Percentiles rank a stretch among this genome's conserved stretches.
Conservation (phyloP, 2,888 invertebrate genomes). For the Oscheius sp. region DNA sequence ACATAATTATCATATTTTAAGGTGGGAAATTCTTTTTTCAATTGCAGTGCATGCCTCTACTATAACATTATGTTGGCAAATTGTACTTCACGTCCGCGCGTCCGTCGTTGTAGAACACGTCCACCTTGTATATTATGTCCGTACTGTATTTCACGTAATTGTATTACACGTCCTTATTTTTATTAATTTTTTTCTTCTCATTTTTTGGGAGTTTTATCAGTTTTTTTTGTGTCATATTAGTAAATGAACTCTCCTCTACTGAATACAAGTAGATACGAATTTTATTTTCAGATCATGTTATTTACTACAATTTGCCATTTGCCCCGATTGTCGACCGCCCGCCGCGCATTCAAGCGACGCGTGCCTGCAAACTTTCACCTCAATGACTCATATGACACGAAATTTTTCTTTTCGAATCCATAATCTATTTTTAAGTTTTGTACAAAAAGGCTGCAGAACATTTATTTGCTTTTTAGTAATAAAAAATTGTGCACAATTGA, state of each 20-base stretch:
- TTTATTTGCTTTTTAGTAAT: slow-evolving; percentile 5
- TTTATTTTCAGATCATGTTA: too few relatives aligned
- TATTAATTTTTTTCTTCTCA: too few relatives aligned
- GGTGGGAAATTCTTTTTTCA: slow-evolving; percentile 32
- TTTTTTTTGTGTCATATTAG: too few relatives aligned
- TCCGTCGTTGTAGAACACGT: too few relatives aligned
- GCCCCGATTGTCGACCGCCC: not conserved
- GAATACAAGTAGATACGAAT: too few relatives aligned
- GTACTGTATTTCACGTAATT: too few relatives aligned
- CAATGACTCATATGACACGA: not conserved
- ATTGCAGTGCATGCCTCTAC: not conserved
- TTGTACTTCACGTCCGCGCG: too few relatives aligned
- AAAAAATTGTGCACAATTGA: not conserved
- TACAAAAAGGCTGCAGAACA: not conserved
- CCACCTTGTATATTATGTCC: too few relatives aligned
- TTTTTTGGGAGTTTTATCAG: too few relatives aligned
- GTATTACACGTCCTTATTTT: too few relatives aligned
- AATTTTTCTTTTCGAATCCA: not conserved
- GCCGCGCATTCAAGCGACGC: slow-evolving; percentile 7
- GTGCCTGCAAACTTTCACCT: not conserved
- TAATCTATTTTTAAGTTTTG: not conserved
- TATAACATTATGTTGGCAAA: slow-evolving; percentile 11
- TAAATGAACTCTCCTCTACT: too few relatives aligned
- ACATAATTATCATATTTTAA: slow-evolving; percentile 86
- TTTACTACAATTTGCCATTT: too few relatives aligned